Evolutionary conservation across 2,888 invertebrate species (phyloP), one percentile per base, ranked within the genome.

Genomic region (Torymus aiolomorphi): DNA sequence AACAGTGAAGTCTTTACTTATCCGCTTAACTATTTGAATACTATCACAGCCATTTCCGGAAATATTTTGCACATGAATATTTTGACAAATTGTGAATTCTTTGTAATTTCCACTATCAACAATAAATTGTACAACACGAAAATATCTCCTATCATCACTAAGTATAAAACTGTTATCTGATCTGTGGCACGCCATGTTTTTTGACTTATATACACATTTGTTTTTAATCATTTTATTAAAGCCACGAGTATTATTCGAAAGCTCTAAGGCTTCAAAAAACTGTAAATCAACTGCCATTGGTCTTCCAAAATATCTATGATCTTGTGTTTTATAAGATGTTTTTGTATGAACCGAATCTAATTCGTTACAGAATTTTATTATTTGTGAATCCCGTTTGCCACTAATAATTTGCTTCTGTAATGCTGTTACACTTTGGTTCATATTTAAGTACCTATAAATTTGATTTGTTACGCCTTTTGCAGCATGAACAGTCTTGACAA

Each of bases 401-500:
- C 10, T 18, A 10, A 51, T 8, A 2, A n/a, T n/a, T n/a, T 52
- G 20, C 24, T 20, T 72, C 52, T 61, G 13, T 11, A 72, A 18
- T 14, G 61, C 4, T 14, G 4, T 59, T 13, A 59, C 18, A 20
- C 59, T 59, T 20, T 62, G 14, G 11, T 61, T 24, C 12, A 66
- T 56, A 18, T 14, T n/a, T 12, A 59, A 1, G 10, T 42, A 51
- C 12, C 66, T 49, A 51, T 66, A 66, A 0, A 67, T 66, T 59
- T 75, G 75, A 16, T 13, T 42, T 10, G 51, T 49, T 2, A 74
- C 74, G 10, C 49, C 65, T 56, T 65, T 65, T 8, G 74, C 57
- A n/a, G 42, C 65, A 65, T 65, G 59, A 5, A 75, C 51, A 10
- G 14, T 75, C n/a, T 20, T 56, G 18, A 59, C 4, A 24, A 75